Evolutionary conservation across 1,140 invertebrate species (phyloP).

Genomic region (Homalodisca vitripennis): DNA sequence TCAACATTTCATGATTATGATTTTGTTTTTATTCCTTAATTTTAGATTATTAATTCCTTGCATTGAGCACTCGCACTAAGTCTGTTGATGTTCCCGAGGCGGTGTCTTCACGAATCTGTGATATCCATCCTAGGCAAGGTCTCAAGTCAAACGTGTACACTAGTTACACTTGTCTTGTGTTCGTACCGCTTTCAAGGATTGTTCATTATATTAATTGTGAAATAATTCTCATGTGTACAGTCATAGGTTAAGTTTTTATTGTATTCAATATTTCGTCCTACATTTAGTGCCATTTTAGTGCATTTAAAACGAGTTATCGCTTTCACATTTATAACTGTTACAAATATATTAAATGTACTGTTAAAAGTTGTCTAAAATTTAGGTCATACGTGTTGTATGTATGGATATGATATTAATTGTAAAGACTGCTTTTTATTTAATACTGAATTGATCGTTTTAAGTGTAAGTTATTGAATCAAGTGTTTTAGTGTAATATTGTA

Average conservation of each 20-base stretch:
- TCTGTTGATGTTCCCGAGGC: not conserved
- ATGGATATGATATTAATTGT: constrained; percentile 1
- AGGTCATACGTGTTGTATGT: not conserved
- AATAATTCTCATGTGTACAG: not conserved
- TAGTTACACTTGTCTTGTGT: constrained; percentile 15
- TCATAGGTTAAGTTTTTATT: not conserved
- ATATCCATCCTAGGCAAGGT: not conserved
- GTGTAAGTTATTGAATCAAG: not conserved
- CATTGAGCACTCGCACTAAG: not conserved
- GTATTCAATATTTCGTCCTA: constrained; percentile 15
- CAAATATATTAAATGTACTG: not conserved
- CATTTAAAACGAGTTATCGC: constrained; percentile 6
- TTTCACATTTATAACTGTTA: constrained; percentile 8
- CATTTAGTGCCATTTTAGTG: constrained; percentile 21
- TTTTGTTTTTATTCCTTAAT: not conserved
- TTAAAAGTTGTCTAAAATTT: constrained; percentile 2
- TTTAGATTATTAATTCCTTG: not conserved
- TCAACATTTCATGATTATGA: not conserved
- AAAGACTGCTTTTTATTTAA: constrained; percentile 22
- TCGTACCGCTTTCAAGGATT: constrained; percentile 7
- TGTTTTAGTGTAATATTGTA: not conserved
- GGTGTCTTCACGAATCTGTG: constrained; percentile 3
- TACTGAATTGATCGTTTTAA: constrained; percentile 7
- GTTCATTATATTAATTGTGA: not conserved
- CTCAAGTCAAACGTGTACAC: not conserved